Percentiles rank a stretch among this genome's conserved stretches.
Conservation (phyloP, 2,797 vertebrate genomes). For the Sebastes cheni region DNA sequence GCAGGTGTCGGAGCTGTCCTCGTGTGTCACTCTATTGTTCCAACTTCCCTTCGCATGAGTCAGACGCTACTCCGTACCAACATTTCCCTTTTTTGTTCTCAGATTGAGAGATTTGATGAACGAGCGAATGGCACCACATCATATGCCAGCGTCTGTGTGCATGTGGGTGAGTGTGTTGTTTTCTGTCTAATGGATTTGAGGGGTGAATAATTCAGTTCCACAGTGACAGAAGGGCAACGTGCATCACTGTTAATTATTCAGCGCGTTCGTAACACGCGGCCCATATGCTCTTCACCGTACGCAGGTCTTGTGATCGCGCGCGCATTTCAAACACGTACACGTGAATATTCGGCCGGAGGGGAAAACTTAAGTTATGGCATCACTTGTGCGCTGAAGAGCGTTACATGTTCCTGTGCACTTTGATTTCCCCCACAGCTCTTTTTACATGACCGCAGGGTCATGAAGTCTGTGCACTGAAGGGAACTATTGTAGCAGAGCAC, state of each 20-base stretch:
- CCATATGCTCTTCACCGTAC: constrained; percentile 58
- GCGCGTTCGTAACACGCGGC: constrained; percentile 42
- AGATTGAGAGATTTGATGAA: constrained; percentile 15
- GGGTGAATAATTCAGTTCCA: constrained; percentile 73
- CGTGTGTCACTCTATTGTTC: constrained; percentile 24
- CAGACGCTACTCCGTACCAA: not conserved
- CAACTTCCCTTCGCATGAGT: constrained; percentile 23
- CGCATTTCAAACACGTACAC: not conserved
- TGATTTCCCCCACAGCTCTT: constrained; percentile 13
- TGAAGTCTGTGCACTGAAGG: not conserved
- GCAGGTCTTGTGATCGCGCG: constrained; percentile 23
- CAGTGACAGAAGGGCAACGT: constrained; percentile 63
- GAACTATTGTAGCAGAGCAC: constrained; percentile 6
- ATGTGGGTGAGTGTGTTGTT: not conserved
- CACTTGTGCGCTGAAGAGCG: constrained; percentile 7
- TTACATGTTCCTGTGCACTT: constrained; percentile 20
- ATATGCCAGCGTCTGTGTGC: not conserved
- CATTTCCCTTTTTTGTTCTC: constrained; percentile 18
- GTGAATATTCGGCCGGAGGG: constrained; percentile 17
- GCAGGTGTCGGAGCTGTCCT: constrained; percentile 17
- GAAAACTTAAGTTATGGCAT: constrained; percentile 8
- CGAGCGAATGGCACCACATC: not conserved
- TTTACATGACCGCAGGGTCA: constrained; percentile 1
- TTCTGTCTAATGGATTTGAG: constrained; percentile 50
- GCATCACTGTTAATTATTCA: constrained; percentile 78